phyloP scores from a whole-genome alignment of 2,888 invertebrate species.

The Aromia moschata region DNA sequence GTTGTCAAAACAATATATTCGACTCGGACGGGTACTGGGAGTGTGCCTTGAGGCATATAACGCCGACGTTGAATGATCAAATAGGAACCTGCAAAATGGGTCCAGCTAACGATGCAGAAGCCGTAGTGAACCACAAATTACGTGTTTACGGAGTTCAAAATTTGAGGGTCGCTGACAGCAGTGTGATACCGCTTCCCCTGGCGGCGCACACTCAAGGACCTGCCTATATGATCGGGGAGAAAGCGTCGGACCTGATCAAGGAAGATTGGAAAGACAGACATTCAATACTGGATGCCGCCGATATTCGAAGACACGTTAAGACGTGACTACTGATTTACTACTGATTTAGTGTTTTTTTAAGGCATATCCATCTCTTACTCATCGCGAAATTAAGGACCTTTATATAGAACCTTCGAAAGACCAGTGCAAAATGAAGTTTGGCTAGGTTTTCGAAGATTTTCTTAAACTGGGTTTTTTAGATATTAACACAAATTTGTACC shows the following conservation, averaged over 20 bases:
- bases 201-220: conserved; percentile 74
- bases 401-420: too few species aligned
- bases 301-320: too few species aligned
- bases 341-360: too few species aligned
- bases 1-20: too few species aligned
- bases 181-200: conserved; percentile 72
- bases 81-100: background rate
- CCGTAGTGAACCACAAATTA: background rate
- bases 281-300: too few species aligned
- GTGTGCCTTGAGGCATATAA: background rate
- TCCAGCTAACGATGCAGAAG: background rate
- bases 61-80: background rate
- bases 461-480: too few species aligned
- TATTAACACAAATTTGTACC: too few species aligned
- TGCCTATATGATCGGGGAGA: conserved; percentile 77
- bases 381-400: too few species aligned
- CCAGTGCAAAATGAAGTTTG: too few species aligned
- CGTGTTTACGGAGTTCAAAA: background rate
- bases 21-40: background rate
- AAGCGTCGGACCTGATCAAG: conserved; percentile 73
- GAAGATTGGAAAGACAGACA: conserved; percentile 25
- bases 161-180: conserved; percentile 69
- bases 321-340: too few species aligned
- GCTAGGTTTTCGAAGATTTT: too few species aligned
- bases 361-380: too few species aligned